These are phyloP conservation scores for Pogonognathellus flavescens DNA, from an alignment of 1,140 invertebrate species.

Conservation along the genomic window DNA sequence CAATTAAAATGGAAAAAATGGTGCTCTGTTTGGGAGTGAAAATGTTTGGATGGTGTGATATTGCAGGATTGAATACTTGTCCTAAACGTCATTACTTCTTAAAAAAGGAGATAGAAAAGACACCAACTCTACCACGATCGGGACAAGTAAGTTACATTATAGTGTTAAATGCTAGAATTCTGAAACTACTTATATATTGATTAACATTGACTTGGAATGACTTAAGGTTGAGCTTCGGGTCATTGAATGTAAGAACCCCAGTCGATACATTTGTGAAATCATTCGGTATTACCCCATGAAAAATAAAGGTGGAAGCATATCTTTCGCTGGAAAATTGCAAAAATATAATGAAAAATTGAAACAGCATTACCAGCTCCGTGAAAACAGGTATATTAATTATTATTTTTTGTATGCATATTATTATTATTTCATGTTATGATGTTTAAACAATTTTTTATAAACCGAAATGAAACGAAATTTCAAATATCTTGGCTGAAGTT, in stretches of 20 bases:
- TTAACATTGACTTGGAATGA: not conserved
- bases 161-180: not conserved
- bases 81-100: not conserved
- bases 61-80: not conserved
- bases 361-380: not conserved
- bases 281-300: not conserved
- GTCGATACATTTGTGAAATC: not conserved
- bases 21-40: not conserved
- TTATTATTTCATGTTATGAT: too few species aligned
- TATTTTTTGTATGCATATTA: too few species aligned
- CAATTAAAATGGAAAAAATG: not conserved
- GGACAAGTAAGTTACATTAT: not conserved
- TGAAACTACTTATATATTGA: not conserved
- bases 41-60: constrained; percentile 8
- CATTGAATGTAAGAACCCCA: not conserved
- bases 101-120: not conserved
- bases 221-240: constrained; percentile 44
- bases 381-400: constrained; percentile 24
- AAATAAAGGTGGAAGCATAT: not conserved
- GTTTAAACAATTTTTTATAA: too few species aligned
- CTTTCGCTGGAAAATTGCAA: not conserved
- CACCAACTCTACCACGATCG: not conserved
- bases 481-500: too few species aligned
- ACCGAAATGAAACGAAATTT: too few species aligned
- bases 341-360: not conserved